phyloP scores from a whole-genome alignment of 1,140 invertebrate species.

The Vanessa atalanta region DNA sequence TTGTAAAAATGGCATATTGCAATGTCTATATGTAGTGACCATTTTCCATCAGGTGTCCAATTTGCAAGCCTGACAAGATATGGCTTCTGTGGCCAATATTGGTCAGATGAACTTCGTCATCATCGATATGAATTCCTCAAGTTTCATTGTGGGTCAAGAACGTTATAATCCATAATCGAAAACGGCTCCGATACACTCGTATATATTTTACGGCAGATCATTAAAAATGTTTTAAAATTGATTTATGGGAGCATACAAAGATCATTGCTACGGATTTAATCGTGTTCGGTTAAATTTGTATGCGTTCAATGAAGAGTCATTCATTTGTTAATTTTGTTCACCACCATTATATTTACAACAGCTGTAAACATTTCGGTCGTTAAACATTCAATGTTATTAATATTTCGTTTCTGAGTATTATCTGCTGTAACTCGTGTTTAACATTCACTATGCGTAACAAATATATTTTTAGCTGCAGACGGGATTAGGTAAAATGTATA shows the following conservation, averaged over 20 bases:
- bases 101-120: not conserved
- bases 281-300: conserved; percentile 58
- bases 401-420: conserved; percentile 43
- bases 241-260: conserved; percentile 64
- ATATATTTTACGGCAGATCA: conserved; percentile 69
- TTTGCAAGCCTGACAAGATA: no score
- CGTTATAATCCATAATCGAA: conserved; percentile 46
- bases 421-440: conserved; percentile 13
- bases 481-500: not conserved
- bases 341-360: conserved; percentile 66
- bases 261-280: conserved; percentile 50
- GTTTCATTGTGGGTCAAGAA: conserved; percentile 46
- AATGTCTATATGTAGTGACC: no score
- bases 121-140: conserved; percentile 14
- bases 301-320: conserved; percentile 64
- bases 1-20: no score
- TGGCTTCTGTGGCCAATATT: no score
- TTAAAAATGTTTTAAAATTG: conserved; percentile 75
- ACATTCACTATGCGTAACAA: not conserved
- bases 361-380: conserved; percentile 65
- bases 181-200: conserved; percentile 48
- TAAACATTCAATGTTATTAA: conserved; percentile 53
- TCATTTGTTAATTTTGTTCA: conserved; percentile 75
- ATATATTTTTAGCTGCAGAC: not conserved
- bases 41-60: no score